Evolutionary conservation across 2,797 vertebrate species (phyloP).

Genomic region (Myiothlypis chrysogaster): DNA sequence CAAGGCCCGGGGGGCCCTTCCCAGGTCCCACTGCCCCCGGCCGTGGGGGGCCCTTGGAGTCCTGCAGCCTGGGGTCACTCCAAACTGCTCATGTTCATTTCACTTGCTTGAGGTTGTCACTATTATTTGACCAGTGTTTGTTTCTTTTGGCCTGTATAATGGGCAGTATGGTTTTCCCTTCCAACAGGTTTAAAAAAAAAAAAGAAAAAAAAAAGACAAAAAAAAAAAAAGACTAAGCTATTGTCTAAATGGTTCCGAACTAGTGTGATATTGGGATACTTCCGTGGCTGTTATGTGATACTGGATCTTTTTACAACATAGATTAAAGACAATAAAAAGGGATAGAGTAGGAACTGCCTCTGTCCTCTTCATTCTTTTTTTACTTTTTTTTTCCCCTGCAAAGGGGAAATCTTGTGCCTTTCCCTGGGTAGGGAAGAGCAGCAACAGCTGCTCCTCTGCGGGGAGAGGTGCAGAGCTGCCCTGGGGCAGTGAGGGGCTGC

Average conservation of each 20-base stretch:
- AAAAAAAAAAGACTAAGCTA: conserved; percentile 3
- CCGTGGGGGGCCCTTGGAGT: not conserved
- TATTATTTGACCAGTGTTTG: conserved; percentile 43
- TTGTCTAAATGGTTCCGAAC: conserved; percentile 52
- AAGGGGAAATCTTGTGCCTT: not conserved
- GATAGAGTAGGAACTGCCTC: conserved; percentile 48
- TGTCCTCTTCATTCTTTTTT: not conserved
- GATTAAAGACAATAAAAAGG: conserved; percentile 69
- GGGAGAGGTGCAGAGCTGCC: not conserved
- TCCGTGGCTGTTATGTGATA: conserved; percentile 58
- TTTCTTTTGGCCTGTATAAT: conserved; percentile 35
- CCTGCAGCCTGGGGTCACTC: not conserved
- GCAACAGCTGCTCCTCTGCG: not conserved
- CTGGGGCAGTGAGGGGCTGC: not conserved
- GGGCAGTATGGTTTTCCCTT: conserved; percentile 19
- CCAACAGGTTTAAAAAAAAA: conserved; percentile 13
- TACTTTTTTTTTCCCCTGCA: not conserved
- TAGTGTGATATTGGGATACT: conserved; percentile 59
- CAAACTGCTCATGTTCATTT: conserved; percentile 31
- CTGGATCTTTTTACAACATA: conserved; percentile 67
- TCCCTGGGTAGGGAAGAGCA: not conserved
- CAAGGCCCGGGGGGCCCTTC: not conserved
- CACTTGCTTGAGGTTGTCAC: conserved; percentile 56
- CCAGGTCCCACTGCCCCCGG: not conserved
- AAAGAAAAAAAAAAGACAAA: not conserved